phyloP scores from a whole-genome alignment of 2,113 vertebrate genomes.

The Sphyrna mokarran region DNA sequence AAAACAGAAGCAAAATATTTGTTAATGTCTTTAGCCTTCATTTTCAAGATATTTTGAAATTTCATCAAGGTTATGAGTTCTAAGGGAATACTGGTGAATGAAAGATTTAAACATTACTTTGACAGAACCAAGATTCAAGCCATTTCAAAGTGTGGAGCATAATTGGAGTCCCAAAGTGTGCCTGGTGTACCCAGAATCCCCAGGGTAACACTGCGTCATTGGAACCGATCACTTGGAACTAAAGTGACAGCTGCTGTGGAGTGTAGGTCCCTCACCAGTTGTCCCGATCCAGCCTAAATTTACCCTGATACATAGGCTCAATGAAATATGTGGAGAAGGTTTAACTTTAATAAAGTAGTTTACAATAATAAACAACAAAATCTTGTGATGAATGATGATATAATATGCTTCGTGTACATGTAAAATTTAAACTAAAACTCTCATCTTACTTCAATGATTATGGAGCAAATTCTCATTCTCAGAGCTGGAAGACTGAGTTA shows the following conservation, averaged over 20 bases:
- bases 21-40: neutral
- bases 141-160: neutral
- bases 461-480: neutral
- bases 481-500: neutral
- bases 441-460: neutral
- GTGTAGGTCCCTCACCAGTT: neutral
- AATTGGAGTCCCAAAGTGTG: neutral
- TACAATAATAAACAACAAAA: neutral
- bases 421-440: neutral
- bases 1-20: neutral
- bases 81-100: neutral
- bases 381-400: neutral
- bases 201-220: neutral
- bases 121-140: neutral
- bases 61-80: conserved; percentile 30
- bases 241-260: conserved; percentile 1
- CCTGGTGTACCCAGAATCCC: neutral
- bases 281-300: neutral
- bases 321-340: neutral
- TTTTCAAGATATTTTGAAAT: neutral
- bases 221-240: neutral
- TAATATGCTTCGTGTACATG: neutral
- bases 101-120: conserved; percentile 5
- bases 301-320: neutral
- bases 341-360: too few relatives aligned